Conservation (phyloP, 2,113 vertebrate genomes). For the Antennarius striatus region DNA sequence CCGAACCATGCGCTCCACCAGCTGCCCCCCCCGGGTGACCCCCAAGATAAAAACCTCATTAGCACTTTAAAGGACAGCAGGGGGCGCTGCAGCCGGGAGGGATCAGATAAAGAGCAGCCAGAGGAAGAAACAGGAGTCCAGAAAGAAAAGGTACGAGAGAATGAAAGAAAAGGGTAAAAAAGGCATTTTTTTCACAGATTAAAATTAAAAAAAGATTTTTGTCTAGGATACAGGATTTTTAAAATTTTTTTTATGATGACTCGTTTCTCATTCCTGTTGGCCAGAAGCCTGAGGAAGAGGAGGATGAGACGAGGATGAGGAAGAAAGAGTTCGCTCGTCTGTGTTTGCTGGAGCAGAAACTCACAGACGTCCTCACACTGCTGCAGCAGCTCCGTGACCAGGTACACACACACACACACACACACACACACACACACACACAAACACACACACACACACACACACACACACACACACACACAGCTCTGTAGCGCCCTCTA, state of each 20-base stretch:
- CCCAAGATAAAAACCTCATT: not conserved
- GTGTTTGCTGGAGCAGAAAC: slow-evolving; percentile 74
- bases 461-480: too few relatives aligned
- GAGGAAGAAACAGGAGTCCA: slow-evolving; percentile 15
- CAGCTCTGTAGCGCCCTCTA: slow-evolving; percentile 41
- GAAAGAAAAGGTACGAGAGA: slow-evolving; percentile 33
- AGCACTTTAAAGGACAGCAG: slow-evolving; percentile 15
- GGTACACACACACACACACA: slow-evolving; percentile 45
- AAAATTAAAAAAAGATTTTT: too few relatives aligned
- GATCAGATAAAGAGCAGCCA: slow-evolving; percentile 7
- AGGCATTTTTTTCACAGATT: too few relatives aligned
- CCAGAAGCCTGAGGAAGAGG: slow-evolving; percentile 53
- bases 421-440: not conserved
- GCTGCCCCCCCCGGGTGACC: slow-evolving; percentile 21
- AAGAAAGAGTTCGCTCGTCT: slow-evolving; percentile 55
- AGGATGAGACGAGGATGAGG: slow-evolving; percentile 15
- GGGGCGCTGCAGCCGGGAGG: slow-evolving; percentile 6
- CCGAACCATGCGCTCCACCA: slow-evolving; percentile 43
- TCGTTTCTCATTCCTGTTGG: not conserved
- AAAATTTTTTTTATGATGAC: not conserved
- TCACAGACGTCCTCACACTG: slow-evolving; percentile 70
- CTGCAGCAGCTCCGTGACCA: slow-evolving; percentile 73
- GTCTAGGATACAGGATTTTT: too few relatives aligned
- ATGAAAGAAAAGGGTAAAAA: not conserved
- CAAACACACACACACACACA: not conserved